These are phyloP conservation scores for Formica exsecta DNA, from an alignment of 1,140 invertebrate genomes.

Conservation along the genomic window DNA sequence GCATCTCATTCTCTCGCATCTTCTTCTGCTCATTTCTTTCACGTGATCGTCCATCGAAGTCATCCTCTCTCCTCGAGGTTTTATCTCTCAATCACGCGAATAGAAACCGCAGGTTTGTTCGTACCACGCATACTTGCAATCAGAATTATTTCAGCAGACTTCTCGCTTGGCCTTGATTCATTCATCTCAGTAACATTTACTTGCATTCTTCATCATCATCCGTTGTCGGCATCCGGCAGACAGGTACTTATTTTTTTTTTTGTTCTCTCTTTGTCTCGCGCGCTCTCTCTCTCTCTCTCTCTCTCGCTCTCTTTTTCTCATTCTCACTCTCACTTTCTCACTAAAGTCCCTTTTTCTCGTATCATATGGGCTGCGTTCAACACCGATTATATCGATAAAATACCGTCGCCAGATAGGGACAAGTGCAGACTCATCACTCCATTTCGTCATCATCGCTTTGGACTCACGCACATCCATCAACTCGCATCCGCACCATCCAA, in stretches of 20 bases:
- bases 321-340: constrained; percentile 32
- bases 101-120: constrained; percentile 71
- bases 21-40: constrained; percentile 48
- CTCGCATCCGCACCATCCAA: constrained; percentile 86
- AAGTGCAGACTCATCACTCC: constrained; percentile 81
- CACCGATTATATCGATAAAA: constrained; percentile 69
- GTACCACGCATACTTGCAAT: constrained; percentile 74
- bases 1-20: constrained; percentile 48
- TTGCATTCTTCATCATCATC: constrained; percentile 80
- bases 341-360: constrained; percentile 55
- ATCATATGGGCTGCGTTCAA: constrained; percentile 66
- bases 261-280: constrained; percentile 61
- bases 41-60: constrained; percentile 70
- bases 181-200: constrained; percentile 81
- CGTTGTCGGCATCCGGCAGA: constrained; percentile 74
- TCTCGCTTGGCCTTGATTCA: constrained; percentile 70
- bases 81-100: constrained; percentile 72
- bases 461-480: constrained; percentile 87
- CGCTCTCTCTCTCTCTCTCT: not conserved
- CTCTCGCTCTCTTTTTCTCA: constrained; percentile 19
- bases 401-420: constrained; percentile 79
- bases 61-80: constrained; percentile 59
- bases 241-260: constrained; percentile 68
- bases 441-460: constrained; percentile 82
- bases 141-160: constrained; percentile 66